Percentiles rank a stretch among this genome's conserved stretches.
Evolutionary conservation across 2,797 vertebrate species (phyloP).

Genomic region (Pampus argenteus): DNA sequence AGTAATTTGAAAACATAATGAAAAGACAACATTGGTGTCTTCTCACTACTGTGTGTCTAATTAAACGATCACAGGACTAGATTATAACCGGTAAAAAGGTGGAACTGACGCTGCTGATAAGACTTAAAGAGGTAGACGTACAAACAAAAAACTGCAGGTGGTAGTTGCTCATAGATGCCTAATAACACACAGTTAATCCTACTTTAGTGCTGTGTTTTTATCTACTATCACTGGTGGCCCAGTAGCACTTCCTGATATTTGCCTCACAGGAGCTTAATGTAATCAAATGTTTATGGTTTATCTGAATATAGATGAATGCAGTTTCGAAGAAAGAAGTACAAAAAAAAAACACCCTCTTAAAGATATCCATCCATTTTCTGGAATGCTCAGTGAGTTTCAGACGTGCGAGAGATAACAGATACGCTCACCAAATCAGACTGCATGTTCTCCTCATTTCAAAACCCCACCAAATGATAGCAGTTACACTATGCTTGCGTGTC

Average conservation of each 20-base stretch:
- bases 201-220: slow-evolving; percentile 17
- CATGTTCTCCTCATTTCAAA: slow-evolving; percentile 43
- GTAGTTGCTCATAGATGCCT: slow-evolving; percentile 1
- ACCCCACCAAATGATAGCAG: slow-evolving; percentile 53
- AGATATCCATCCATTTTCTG: slow-evolving; percentile 10
- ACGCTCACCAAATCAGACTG: slow-evolving; percentile 12
- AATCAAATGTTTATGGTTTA: background rate
- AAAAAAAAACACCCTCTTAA: background rate
- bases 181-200: slow-evolving; percentile 7
- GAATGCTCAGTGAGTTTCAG: slow-evolving; percentile 28
- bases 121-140: background rate
- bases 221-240: slow-evolving; percentile 10
- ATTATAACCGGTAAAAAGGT: background rate
- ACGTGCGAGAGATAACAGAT: slow-evolving; percentile 25
- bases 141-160: background rate
- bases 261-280: background rate
- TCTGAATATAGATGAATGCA: slow-evolving; percentile 2
- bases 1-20: slow-evolving; percentile 25
- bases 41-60: background rate
- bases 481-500: slow-evolving; percentile 61
- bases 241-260: background rate
- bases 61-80: background rate
- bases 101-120: background rate
- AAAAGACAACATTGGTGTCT: background rate
- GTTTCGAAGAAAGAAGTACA: slow-evolving; percentile 6